Percentiles rank a stretch among this genome's conserved stretches.
Conservation (phyloP, 1,140 invertebrate genomes). For the Hylyphantes graminicola region DNA sequence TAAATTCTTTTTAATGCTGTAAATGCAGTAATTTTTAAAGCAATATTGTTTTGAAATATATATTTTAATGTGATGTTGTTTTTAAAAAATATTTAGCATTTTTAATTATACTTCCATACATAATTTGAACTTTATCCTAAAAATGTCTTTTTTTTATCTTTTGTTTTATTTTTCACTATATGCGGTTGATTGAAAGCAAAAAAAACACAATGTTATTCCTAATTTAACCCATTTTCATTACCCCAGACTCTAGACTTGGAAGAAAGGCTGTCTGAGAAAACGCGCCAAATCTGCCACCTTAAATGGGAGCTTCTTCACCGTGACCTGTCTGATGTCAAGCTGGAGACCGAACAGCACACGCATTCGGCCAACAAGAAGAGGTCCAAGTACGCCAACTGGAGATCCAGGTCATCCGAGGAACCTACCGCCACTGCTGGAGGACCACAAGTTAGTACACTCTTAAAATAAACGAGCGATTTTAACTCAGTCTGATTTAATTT, state of each 20-base stretch:
- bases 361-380: conserved; percentile 38
- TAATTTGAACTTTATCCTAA: too few relatives aligned
- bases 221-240: too few relatives aligned
- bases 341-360: conserved; percentile 47
- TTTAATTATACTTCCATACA: too few relatives aligned
- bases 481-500: too few relatives aligned
- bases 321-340: conserved; percentile 48
- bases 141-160: too few relatives aligned
- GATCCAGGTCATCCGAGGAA: conserved; percentile 48
- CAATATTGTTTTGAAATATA: too few relatives aligned
- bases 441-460: neutral
- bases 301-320: conserved; percentile 57
- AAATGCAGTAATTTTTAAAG: neutral
- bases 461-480: too few relatives aligned
- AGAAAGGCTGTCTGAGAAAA: conserved; percentile 13
- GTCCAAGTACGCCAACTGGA: conserved; percentile 33
- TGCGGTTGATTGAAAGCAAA: too few relatives aligned
- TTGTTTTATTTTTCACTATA: too few relatives aligned
- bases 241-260: conserved; percentile 46
- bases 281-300: conserved; percentile 46
- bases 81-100: too few relatives aligned
- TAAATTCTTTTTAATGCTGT: conserved; percentile 1
- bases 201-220: too few relatives aligned
- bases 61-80: neutral
- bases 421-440: neutral